phyloP scores from a whole-genome alignment of 1,140 invertebrate genomes.

The Microplitis mediator region DNA sequence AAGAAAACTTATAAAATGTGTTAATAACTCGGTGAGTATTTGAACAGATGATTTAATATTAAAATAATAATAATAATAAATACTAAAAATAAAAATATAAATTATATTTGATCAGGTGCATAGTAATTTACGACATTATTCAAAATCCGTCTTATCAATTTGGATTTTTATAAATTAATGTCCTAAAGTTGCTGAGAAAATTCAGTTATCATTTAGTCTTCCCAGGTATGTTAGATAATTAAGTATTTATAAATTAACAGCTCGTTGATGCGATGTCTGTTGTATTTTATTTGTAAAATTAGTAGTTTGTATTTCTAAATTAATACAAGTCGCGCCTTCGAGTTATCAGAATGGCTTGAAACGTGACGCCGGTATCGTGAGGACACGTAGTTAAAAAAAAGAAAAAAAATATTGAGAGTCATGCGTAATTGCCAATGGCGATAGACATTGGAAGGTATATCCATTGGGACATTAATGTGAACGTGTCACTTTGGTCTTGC shows the following conservation, averaged over 20 bases:
- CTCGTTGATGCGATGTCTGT: not conserved
- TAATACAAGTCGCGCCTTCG: not conserved
- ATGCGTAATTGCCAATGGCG: constrained; percentile 18
- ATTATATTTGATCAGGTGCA: constrained; percentile 20
- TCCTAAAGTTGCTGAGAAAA: not conserved
- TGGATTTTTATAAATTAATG: not conserved
- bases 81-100: not conserved
- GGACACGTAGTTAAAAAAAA: constrained; percentile 26
- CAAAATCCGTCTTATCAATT: not conserved
- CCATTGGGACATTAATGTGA: not conserved
- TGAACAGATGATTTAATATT: constrained; percentile 18
- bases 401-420: not conserved
- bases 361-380: constrained; percentile 16
- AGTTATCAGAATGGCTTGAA: constrained; percentile 13
- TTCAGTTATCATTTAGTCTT: not conserved
- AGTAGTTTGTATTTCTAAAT: not conserved
- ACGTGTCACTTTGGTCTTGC: too few relatives aligned
- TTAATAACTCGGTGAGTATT: constrained; percentile 1
- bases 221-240: not conserved
- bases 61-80: too few relatives aligned
- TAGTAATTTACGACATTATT: not conserved
- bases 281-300: not conserved
- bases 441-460: constrained; percentile 9
- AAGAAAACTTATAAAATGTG: not conserved
- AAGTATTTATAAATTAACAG: not conserved